Percentiles rank a stretch among this genome's conserved stretches.
Conservation (phyloP, 2,797 vertebrate species). For the Streptopelia turtur region DNA sequence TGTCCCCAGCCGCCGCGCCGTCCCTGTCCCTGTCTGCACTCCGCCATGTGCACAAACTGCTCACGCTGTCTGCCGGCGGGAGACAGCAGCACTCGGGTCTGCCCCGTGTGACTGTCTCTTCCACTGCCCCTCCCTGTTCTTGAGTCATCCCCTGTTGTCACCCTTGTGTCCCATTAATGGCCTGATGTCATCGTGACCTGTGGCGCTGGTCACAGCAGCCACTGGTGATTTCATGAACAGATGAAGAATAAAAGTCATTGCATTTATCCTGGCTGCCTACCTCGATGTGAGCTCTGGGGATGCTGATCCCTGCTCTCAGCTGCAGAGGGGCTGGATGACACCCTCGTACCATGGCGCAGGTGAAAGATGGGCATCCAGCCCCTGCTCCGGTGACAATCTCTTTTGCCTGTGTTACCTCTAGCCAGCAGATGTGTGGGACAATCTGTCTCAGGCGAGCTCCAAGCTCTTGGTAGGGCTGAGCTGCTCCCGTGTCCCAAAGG, state of each 20-base stretch:
- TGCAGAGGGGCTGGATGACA: not conserved
- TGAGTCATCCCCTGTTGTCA: conserved; percentile 10
- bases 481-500: not conserved
- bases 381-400: not conserved
- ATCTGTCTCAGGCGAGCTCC: not conserved
- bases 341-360: not conserved
- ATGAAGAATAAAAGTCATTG: not conserved
- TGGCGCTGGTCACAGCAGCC: not conserved
- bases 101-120: not conserved
- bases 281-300: not conserved
- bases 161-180: not conserved
- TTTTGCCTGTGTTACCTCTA: not conserved
- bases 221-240: not conserved
- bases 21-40: not conserved
- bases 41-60: not conserved
- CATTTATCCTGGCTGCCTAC: not conserved
- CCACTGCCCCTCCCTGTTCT: not conserved
- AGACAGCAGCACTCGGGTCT: not conserved
- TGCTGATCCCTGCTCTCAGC: not conserved
- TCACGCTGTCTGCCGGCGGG: not conserved
- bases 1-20: not conserved
- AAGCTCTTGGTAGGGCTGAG: not conserved
- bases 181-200: conserved; percentile 54
- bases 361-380: not conserved
- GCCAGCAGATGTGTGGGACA: not conserved